phyloP scores from a whole-genome alignment of 2,113 vertebrate genomes.

The Electrona antarctica region DNA sequence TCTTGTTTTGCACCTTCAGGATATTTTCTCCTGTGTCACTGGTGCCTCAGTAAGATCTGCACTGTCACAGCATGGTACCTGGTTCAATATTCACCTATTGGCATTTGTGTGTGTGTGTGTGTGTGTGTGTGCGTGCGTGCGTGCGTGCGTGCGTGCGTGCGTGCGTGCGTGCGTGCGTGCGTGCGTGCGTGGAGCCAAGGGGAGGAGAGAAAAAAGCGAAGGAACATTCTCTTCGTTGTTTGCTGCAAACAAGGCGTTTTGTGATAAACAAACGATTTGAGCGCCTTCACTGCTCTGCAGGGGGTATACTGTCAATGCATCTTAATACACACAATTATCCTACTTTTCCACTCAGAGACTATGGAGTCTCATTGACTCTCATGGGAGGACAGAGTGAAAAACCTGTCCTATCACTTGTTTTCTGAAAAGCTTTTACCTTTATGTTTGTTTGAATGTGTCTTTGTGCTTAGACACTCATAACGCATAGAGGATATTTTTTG shows the following conservation, averaged over 20 bases:
- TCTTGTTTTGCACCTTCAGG: slow-evolving; percentile 57
- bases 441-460: not conserved
- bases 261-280: slow-evolving; percentile 42
- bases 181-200: not conserved
- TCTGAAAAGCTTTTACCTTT: not conserved
- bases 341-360: slow-evolving; percentile 18
- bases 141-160: not conserved
- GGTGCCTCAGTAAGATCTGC: slow-evolving; percentile 56
- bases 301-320: slow-evolving; percentile 41
- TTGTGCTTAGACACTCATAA: no score
- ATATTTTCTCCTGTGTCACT: slow-evolving; percentile 58
- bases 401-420: slow-evolving; percentile 31
- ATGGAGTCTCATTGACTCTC: slow-evolving; percentile 32
- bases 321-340: slow-evolving; percentile 51
- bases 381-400: slow-evolving; percentile 43
- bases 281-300: slow-evolving; percentile 21
- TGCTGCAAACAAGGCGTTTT: slow-evolving; percentile 26
- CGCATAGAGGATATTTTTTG: no score
- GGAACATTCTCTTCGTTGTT: slow-evolving; percentile 55
- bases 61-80: slow-evolving; percentile 60
- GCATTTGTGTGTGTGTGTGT: slow-evolving; percentile 45
- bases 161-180: no score
- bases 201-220: slow-evolving; percentile 46
- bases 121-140: no score
- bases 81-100: slow-evolving; percentile 62